These are phyloP conservation scores for Agrochola circellaris DNA, from an alignment of 2,888 invertebrate species.

Conservation along the genomic window DNA sequence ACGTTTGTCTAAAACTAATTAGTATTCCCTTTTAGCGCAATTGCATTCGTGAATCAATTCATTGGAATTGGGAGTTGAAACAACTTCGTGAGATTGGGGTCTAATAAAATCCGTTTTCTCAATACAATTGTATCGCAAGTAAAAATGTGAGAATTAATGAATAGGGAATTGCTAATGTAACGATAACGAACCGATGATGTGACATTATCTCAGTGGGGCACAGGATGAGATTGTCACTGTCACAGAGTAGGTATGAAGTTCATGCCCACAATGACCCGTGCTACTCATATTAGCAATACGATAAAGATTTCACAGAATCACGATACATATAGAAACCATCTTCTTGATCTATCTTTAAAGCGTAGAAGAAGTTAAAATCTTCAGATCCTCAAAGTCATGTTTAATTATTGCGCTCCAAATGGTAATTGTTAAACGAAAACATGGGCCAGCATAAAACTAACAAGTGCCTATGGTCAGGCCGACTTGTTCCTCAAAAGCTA, in stretches of 20 bases:
- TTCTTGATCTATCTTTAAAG: background rate
- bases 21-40: conserved; percentile 16
- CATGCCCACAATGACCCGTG: conserved; percentile 51
- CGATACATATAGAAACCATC: background rate
- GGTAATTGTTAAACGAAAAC: background rate
- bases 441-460: background rate
- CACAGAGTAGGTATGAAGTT: conserved; percentile 62
- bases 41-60: conserved; percentile 9
- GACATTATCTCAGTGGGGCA: conserved; percentile 73
- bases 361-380: background rate
- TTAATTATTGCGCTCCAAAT: conserved; percentile 8
- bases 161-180: conserved; percentile 52
- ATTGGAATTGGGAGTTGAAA: background rate
- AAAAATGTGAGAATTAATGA: conserved; percentile 45
- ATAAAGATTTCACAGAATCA: conserved; percentile 52
- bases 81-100: background rate
- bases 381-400: conserved; percentile 8
- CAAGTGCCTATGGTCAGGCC: conserved; percentile 3
- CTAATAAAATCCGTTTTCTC: background rate
- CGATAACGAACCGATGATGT: conserved; percentile 63
- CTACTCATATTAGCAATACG: conserved; percentile 40
- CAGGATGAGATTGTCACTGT: conserved; percentile 72
- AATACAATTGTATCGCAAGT: background rate
- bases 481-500: conserved; percentile 26
- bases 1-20: conserved; percentile 56